Base-by-base conservation (phyloP, 2,888 invertebrate species). In the Atrina japonica region DNA sequence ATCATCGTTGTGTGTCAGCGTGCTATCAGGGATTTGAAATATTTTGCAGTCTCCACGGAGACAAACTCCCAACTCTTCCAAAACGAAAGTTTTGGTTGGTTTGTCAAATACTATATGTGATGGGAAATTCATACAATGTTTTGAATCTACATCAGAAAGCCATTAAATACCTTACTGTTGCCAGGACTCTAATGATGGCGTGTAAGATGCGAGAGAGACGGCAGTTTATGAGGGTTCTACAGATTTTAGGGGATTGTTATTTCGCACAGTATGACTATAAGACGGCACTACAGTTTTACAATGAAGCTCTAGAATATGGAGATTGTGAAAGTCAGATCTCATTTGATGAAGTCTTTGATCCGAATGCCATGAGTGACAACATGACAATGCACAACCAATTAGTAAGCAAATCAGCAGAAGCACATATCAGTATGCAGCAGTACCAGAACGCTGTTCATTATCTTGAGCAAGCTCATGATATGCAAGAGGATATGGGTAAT, bases 361-460 rank as follows among this genome's bases (percentile, higher is more conserved):
- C 83, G 9, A 81, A 83, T 60, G 75, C 78, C 47, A 76, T 77
- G 23, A 78, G 83, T 7, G 83, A 85, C 53, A 86, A 87, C 68
- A 87, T 86, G 86, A 84, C 88, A 0, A 83, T 90, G 23, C 89
- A 89, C 70, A 89, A 89, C 75, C 88, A 89, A 72, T 80, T 90
- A 2, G 83, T 90, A 40, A 89, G 88, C 74, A 82, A 88, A 14
- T 88, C 88, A 49, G 88, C 90, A 1, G 85, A 88, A 70, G 88
- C 88, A 5, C 88, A 89, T 71, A 86, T 89, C 47, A 87, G 83
- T 74, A 87, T 87, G 82, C 85, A 86, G 65, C 86, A 90, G 70
- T 90, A 89, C 65, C 83, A 85, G 72, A 84, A 85, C 58, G 89
- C 89, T 5, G 87, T 87, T 5, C 83, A 84, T 45, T 88, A 88